phyloP scores from a whole-genome alignment of 37 sponge, comb jelly and placozoan species.

The Halisarca cf. caerulea region DNA sequence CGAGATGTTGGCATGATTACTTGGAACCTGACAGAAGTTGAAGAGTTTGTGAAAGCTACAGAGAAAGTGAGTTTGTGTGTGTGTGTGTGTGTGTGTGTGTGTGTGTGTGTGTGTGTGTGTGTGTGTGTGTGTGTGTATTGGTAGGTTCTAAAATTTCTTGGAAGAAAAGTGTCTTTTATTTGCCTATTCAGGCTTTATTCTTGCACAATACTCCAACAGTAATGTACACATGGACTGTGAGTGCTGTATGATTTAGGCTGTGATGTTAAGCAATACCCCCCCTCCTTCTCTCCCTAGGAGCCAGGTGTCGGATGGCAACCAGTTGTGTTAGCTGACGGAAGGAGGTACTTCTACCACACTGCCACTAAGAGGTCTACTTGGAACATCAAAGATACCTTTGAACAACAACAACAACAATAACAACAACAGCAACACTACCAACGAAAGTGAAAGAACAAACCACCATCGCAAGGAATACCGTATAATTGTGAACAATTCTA shows the following conservation, averaged over 20 bases:
- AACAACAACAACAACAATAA: neutral
- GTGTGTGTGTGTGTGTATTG: no score
- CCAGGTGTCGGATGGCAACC: constrained; percentile 32
- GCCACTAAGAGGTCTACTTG: constrained; percentile 19
- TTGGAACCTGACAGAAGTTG: neutral
- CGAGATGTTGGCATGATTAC: neutral
- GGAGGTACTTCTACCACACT: constrained; percentile 35
- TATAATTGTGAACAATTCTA: no score
- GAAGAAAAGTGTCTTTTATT: no score
- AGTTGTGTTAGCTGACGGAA: constrained; percentile 22
- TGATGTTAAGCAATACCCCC: no score
- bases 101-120: no score
- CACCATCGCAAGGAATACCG: no score
- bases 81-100: no score
- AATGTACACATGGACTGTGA: neutral
- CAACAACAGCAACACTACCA: no score
- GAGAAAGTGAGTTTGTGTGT: neutral
- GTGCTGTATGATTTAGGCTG: neutral
- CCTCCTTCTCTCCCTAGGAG: neutral
- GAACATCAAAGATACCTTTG: constrained; percentile 38
- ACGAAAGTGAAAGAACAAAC: no score
- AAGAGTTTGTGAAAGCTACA: neutral
- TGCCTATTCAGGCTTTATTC: no score
- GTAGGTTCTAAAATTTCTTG: no score
- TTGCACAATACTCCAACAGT: no score